A percentile compares a stretch with the other conserved stretches of the same genome.
Evolutionary conservation across 2,888 invertebrate species (phyloP).

Genomic region (Agriopis leucophaearia): DNA sequence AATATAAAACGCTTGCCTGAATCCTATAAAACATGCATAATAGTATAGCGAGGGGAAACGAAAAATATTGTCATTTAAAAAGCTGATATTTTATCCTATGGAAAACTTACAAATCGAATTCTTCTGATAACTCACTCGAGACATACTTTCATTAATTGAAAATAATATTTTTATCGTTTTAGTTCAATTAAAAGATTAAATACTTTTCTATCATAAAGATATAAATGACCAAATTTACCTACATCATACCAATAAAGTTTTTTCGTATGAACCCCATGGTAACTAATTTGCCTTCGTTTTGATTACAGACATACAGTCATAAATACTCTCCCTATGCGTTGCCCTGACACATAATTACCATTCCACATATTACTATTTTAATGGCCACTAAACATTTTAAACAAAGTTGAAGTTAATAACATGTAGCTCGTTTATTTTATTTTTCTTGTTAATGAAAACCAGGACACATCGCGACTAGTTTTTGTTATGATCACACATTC

Average conservation of each 20-base stretch:
- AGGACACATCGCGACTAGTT: constrained; percentile 24
- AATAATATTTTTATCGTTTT: no score
- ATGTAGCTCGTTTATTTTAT: not conserved
- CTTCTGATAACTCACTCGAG: no score
- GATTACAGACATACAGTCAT: constrained; percentile 24
- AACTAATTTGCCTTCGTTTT: constrained; percentile 37
- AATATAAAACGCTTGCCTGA: not conserved
- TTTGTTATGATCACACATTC: constrained; percentile 7
- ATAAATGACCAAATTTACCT: not conserved
- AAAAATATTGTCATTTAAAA: not conserved
- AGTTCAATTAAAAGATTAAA: not conserved
- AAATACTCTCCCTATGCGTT: constrained; percentile 31
- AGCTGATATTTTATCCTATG: no score
- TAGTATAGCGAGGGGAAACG: not conserved
- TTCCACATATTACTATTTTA: constrained; percentile 8
- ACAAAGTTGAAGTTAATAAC: constrained; percentile 8
- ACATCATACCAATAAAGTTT: constrained; percentile 2
- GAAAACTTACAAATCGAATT: no score
- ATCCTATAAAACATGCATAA: not conserved
- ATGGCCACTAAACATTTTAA: not conserved
- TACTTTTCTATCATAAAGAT: not conserved
- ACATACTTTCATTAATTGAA: no score
- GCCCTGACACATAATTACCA: constrained; percentile 21
- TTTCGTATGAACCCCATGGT: not conserved
- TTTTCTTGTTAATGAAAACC: constrained; percentile 13